phyloP scores from a whole-genome alignment of 2,888 invertebrate species.

The Sphaerolaimus hirsutus region DNA sequence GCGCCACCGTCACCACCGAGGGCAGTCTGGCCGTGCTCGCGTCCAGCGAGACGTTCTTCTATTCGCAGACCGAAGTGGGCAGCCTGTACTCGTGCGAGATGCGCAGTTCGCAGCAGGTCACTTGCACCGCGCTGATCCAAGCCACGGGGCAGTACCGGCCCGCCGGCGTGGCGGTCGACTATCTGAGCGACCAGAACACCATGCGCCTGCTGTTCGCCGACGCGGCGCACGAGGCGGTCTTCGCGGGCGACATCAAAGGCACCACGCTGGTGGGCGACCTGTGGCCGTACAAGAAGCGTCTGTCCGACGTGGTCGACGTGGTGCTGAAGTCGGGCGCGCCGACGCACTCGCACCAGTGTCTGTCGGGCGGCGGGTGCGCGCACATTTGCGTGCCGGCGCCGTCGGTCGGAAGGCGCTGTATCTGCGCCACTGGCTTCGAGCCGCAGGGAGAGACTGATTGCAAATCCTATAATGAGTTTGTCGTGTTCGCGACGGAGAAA shows the following conservation, averaged over 20 bases:
- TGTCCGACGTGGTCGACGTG: constrained; percentile 41
- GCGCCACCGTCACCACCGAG: no score
- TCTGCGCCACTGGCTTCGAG: constrained; percentile 67
- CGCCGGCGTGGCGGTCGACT: constrained; percentile 52
- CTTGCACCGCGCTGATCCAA: constrained; percentile 39
- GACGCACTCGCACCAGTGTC: constrained; percentile 78
- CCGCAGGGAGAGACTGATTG: constrained; percentile 47
- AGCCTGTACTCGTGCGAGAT: no score
- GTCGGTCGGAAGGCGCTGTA: constrained; percentile 50
- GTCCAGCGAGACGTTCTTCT: no score
- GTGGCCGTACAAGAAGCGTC: constrained; percentile 26
- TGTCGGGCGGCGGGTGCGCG: constrained; percentile 64
- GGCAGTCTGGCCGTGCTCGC: no score
- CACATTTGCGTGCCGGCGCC: constrained; percentile 73
- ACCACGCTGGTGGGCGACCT: neutral
- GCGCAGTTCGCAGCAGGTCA: constrained; percentile 8
- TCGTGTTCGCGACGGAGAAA: constrained; percentile 68
- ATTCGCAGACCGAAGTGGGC: no score
- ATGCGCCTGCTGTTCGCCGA: constrained; percentile 61
- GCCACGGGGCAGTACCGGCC: constrained; percentile 5
- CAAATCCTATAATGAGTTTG: constrained; percentile 50
- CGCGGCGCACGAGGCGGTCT: constrained; percentile 43
- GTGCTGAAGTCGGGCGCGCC: constrained; percentile 49
- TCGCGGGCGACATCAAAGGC: constrained; percentile 1
- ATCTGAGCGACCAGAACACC: constrained; percentile 48